Conservation (phyloP, 2,797 vertebrate species). For the Spatula clypeata region DNA sequence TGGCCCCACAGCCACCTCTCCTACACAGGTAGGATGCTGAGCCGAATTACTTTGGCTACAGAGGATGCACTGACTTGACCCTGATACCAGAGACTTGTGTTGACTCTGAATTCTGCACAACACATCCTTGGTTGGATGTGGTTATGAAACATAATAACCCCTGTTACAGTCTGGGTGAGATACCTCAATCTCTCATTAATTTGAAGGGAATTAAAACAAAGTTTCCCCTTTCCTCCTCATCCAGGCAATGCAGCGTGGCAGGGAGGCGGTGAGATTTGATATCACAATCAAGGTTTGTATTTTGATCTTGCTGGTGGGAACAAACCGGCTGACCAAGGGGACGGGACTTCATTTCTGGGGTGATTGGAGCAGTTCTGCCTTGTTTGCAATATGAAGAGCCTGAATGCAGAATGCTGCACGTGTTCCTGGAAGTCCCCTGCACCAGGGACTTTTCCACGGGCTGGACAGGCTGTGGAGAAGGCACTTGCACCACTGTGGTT, state of each 20-base stretch:
- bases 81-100: conserved; percentile 28
- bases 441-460: not conserved
- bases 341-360: rapidly evolving
- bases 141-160: conserved; percentile 57
- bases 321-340: not conserved
- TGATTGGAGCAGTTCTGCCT: not conserved
- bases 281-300: not conserved
- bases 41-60: not conserved
- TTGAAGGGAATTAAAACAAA: not conserved
- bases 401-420: rapidly evolving
- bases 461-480: not conserved
- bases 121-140: not conserved
- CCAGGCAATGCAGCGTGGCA: not conserved
- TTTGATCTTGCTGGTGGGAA: not conserved
- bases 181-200: conserved; percentile 12
- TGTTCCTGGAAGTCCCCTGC: not conserved
- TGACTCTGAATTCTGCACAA: not conserved
- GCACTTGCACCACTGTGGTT: not conserved
- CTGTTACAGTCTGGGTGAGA: not conserved
- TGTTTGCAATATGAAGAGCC: not conserved
- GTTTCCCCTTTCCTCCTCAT: not conserved
- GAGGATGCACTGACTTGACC: not conserved
- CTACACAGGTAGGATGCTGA: not conserved
- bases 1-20: not conserved
- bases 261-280: not conserved